Conservation (phyloP, 92 coral and sea anemone species). For the Ricordea florida region DNA sequence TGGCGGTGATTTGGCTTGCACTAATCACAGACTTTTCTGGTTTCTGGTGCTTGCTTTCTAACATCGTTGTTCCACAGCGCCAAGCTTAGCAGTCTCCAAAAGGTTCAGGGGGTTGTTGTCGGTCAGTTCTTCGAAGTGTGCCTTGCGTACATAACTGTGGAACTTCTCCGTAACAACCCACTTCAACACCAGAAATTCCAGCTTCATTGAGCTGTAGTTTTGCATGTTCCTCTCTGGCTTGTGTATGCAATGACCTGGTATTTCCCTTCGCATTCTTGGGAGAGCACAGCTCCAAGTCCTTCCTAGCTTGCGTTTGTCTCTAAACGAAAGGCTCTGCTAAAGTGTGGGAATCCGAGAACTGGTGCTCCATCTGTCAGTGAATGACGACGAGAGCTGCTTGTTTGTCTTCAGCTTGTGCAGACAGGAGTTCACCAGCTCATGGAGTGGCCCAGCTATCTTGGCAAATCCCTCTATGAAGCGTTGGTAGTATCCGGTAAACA, state of each 20-base stretch:
- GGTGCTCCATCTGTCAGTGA: slow-evolving; percentile 15
- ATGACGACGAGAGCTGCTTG: slow-evolving; percentile 29
- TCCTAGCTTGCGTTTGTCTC: slow-evolving; percentile 40
- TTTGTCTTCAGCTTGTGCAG: slow-evolving; percentile 16
- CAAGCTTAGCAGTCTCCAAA: slow-evolving; percentile 52
- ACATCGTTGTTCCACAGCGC: slow-evolving; percentile 55
- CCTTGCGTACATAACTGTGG: slow-evolving; percentile 48
- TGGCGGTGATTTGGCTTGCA: slow-evolving; percentile 52
- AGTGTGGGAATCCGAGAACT: slow-evolving; percentile 39
- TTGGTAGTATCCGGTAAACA: slow-evolving; percentile 59
- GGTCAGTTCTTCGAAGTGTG: slow-evolving; percentile 26
- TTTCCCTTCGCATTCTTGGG: slow-evolving; percentile 50
- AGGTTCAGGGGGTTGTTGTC: slow-evolving; percentile 63
- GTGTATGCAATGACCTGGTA: slow-evolving; percentile 61
- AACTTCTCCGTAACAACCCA: slow-evolving; percentile 71
- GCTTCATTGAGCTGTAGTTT: slow-evolving; percentile 70
- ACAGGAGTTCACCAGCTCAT: slow-evolving; percentile 58
- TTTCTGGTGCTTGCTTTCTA: slow-evolving; percentile 28
- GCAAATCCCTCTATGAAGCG: slow-evolving; percentile 58
- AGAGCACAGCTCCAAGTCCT: slow-evolving; percentile 60
- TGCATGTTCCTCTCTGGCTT: slow-evolving; percentile 58
- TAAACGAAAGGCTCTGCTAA: slow-evolving; percentile 22
- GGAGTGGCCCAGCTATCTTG: slow-evolving; percentile 56
- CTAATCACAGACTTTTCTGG: slow-evolving; percentile 38
- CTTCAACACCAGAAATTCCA: slow-evolving; percentile 39